Base-by-base conservation (phyloP, 2,113 vertebrate genomes). In the Daphoenositta chrysoptera region DNA sequence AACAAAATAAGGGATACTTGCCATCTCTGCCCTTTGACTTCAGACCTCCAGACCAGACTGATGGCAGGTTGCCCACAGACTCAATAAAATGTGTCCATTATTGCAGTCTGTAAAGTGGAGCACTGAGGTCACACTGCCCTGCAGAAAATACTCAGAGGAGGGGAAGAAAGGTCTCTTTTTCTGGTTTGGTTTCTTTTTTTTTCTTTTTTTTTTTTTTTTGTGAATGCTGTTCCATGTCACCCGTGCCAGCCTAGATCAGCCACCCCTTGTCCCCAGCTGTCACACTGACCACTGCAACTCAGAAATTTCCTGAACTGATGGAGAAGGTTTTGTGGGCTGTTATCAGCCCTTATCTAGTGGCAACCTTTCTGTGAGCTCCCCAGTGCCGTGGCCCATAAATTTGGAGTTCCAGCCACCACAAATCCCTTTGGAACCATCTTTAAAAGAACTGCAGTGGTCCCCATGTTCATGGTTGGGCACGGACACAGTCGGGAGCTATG, bases 41-140 rank as follows among this genome's bases (percentile, higher is more conserved):
- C 64, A 80, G 89, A 63, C 68, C 94, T 95, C 66, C 75, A 90
- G 88, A 80, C 83, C 83, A 69, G 58, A 69, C 71, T 18, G 68
- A 39, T 94, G 94, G 92, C 92, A 63, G 76, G 23, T 8, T 96
- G 88, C 95, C 88, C 79, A 58, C 30, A 61, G 63, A 66, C 71
- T 93, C 85, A 86, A 86, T 92, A 95, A 96, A 96, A 92, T 24
- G 47, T 90, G 88, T 86, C 83, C 76, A 77, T 95, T 93, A 93
- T 65, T 90, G 30, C 50, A 92, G 75, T 11, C 63, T 66, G 58
- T 86, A 93, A 95, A 96, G 87, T 13, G 73, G 86, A 83, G 68
- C 47, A 63, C 47, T 63, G 23, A 93, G 90, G 92, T 86, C 83
- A 72, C 35, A 35, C 50, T 86, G 50, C 27, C 83, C 54, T 57